Base-by-base conservation (phyloP, 2,113 vertebrate species). In the Todiramphus chloris region DNA sequence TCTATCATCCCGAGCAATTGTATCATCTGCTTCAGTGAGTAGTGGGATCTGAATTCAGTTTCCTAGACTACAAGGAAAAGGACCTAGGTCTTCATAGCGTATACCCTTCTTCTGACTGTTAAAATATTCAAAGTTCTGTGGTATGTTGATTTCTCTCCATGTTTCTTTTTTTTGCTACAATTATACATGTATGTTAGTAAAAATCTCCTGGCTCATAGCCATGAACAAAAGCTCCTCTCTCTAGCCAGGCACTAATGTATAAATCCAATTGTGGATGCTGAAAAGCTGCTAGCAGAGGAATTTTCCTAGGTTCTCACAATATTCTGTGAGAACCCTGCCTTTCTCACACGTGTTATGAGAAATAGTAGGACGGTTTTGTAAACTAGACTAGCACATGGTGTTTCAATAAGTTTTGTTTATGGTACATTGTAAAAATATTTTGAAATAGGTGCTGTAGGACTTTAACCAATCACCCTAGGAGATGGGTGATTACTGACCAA, bases 181-280 rank as follows among this genome's bases (percentile, higher is more conserved):
- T 15, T n/a, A 44, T 37, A 21, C 27, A 50, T 33, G 4, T 18
- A 30, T 48, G 6, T 70, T 80, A 69, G n/a, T 35, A 63, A 81
- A 92, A 96, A 50, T 4, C 8, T 62, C 37, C 20, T 74, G 25
- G 16, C 8, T 77, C 15, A 30, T 2, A 13, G 10, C 11, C 39
- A 50, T n/a, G 28, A 87, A 56, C 9, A 63, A 73, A 68, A 73
- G 14, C 11, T 19, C 50, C 13, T 39, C 11, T 62, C 17, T 83
- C 25, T 74, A 63, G 51, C 31, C 35, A 60, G 60, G 23, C 51
- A 63, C 37, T 72, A 74, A 78, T 84, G 66, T 66, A 78, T 67
- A 94, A 94, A 95, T 91, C 56, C 46, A 93, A 64, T 82, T 89
- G n/a, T n/a, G n/a, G n/a, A n/a, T n/a, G n/a, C n/a, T n/a, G n/a